Conservation (phyloP, 2,888 invertebrate genomes). For the Leptura quadrifasciata region DNA sequence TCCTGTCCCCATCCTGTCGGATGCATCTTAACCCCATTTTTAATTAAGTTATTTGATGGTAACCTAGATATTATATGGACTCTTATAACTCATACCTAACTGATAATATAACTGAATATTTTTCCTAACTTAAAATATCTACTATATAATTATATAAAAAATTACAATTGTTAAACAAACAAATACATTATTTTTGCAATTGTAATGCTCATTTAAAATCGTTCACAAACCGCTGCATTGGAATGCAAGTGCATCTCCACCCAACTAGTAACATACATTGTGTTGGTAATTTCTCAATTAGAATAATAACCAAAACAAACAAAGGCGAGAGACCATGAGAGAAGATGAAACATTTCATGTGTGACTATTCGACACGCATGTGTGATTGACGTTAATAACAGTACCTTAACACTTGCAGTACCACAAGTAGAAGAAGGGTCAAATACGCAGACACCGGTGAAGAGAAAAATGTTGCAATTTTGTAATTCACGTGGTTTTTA, state of each 20-base stretch:
- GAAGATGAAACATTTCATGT: slow-evolving; percentile 23
- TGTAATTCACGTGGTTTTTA: too few species aligned
- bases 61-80: too few species aligned
- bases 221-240: background rate
- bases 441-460: background rate
- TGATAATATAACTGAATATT: too few species aligned
- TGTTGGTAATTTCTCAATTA: slow-evolving; percentile 25
- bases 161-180: background rate
- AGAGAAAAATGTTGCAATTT: background rate
- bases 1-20: too few species aligned
- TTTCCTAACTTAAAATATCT: too few species aligned
- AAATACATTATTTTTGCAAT: slow-evolving; percentile 9
- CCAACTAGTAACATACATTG: slow-evolving; percentile 20
- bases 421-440: background rate
- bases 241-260: slow-evolving; percentile 22
- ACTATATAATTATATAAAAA: slow-evolving; percentile 4
- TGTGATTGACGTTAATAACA: background rate
- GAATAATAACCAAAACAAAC: slow-evolving; percentile 32
- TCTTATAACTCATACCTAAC: too few species aligned
- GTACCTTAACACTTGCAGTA: background rate
- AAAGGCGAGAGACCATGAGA: slow-evolving; percentile 34
- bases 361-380: slow-evolving; percentile 7
- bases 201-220: slow-evolving; percentile 9
- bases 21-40: too few species aligned
- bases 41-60: too few species aligned